A percentile compares a stretch with the other conserved stretches of the same genome.
These are phyloP conservation scores for Brienomyrus longianalis DNA, from an alignment of 2,113 vertebrate species.

Conservation along the genomic window DNA sequence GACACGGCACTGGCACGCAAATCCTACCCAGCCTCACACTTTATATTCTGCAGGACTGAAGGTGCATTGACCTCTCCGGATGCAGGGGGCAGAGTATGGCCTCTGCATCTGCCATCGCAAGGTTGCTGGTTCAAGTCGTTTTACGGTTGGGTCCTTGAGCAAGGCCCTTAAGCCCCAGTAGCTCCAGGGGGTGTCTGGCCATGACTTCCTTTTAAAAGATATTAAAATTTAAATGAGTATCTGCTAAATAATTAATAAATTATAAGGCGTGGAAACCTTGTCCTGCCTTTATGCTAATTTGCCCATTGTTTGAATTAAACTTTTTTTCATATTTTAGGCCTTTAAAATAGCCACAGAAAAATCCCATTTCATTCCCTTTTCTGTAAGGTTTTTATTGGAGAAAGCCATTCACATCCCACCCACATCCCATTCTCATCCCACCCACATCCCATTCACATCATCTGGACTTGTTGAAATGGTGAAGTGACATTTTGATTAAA, in stretches of 20 bases:
- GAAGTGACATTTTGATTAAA: neutral
- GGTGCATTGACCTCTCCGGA: too few species aligned
- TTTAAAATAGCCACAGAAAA: neutral
- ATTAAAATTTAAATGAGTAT: too few species aligned
- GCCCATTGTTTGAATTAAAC: too few species aligned
- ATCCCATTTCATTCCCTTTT: too few species aligned
- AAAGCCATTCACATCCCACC: too few species aligned
- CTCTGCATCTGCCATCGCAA: neutral
- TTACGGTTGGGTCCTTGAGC: neutral
- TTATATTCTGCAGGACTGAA: too few species aligned
- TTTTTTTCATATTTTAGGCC: neutral
- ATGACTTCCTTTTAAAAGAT: neutral
- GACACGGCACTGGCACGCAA: neutral
- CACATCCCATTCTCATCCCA: too few species aligned
- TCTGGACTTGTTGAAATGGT: neutral
- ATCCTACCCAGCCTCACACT: neutral
- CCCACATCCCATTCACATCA: neutral
- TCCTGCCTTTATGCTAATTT: too few species aligned
- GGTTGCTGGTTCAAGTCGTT: neutral
- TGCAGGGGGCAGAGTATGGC: too few species aligned
- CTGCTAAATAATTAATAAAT: neutral
- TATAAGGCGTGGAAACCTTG: neutral
- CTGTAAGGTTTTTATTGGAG: too few species aligned
- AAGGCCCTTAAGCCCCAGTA: neutral
- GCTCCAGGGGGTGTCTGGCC: neutral